A percentile compares a stretch with the other conserved stretches of the same genome.
phyloP scores from a whole-genome alignment of 2,888 invertebrate genomes.

The Ophion slaviceki region DNA sequence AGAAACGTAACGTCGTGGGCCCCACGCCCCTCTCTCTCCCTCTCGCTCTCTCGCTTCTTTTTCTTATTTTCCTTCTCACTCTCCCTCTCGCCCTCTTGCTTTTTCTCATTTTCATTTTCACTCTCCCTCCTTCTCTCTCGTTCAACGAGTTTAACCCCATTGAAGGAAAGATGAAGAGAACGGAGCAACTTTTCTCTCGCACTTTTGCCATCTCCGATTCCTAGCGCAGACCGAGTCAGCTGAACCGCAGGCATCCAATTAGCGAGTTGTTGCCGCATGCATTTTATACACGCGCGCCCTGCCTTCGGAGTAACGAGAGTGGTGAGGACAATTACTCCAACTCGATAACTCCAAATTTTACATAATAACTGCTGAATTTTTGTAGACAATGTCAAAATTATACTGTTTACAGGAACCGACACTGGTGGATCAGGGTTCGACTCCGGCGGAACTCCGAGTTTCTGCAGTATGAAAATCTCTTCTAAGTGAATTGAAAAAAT shows the following conservation, averaged over 20 bases:
- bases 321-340: neutral
- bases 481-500: too few species aligned
- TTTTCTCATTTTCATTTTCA: neutral
- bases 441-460: too few species aligned
- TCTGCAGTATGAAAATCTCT: too few species aligned
- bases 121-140: neutral
- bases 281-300: neutral
- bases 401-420: too few species aligned
- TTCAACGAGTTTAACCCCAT: conserved; percentile 5
- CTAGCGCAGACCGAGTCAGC: neutral
- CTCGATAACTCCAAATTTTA: too few species aligned
- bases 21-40: neutral
- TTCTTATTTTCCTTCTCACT: neutral
- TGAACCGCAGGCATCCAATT: conserved; percentile 27
- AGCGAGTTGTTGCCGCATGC: conserved; percentile 15
- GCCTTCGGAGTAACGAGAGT: neutral
- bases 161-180: conserved; percentile 5
- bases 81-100: neutral
- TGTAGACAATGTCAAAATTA: too few species aligned
- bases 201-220: neutral
- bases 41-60: neutral
- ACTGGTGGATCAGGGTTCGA: too few species aligned
- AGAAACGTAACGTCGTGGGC: conserved; percentile 38
- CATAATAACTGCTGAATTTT: too few species aligned
- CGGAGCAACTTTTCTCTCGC: neutral